Evolutionary conservation across 1,140 invertebrate species (phyloP).

Genomic region (Drosophila serrata): DNA sequence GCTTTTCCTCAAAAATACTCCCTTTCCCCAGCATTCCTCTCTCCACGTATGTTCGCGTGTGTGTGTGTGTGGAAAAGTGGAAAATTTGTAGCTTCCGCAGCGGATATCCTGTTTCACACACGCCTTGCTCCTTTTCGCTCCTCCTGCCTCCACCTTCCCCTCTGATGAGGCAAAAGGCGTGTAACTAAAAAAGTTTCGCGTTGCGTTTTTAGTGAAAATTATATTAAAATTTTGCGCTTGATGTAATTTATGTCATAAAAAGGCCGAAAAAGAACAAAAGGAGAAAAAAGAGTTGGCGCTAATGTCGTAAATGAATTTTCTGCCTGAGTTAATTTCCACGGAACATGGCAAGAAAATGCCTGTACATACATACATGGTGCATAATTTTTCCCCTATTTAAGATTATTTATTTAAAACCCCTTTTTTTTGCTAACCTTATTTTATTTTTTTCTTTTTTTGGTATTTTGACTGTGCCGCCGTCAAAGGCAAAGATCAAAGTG

Average conservation of each 20-base stretch:
- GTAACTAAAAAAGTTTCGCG: slow-evolving; percentile 79
- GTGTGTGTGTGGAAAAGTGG: slow-evolving; percentile 75
- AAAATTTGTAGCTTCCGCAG: slow-evolving; percentile 83
- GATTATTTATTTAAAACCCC: slow-evolving; percentile 76
- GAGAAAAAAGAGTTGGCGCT: slow-evolving; percentile 36
- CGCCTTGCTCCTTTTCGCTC: slow-evolving; percentile 34
- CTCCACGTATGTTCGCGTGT: slow-evolving; percentile 2
- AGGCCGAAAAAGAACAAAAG: slow-evolving; percentile 33
- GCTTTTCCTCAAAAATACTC: slow-evolving; percentile 2
- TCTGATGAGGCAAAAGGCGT: slow-evolving; percentile 46
- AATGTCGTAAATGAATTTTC: slow-evolving; percentile 84
- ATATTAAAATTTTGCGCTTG: slow-evolving; percentile 85
- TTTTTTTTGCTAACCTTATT: slow-evolving; percentile 45
- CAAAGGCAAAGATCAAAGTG: slow-evolving; percentile 75
- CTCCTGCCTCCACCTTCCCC: not conserved
- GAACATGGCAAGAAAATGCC: slow-evolving; percentile 32
- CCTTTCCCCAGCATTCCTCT: not conserved
- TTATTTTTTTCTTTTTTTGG: not conserved
- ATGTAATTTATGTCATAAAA: slow-evolving; percentile 85
- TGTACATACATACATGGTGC: not conserved
- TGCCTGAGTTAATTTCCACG: slow-evolving; percentile 74
- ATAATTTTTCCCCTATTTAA: slow-evolving; percentile 59
- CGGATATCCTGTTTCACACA: slow-evolving; percentile 84
- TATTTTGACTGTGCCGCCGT: slow-evolving; percentile 31
- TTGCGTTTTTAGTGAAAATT: slow-evolving; percentile 85